A percentile compares a stretch with the other conserved stretches of the same genome.
Evolutionary conservation across 1,140 invertebrate species (phyloP).

Genomic region (Anoplophora glabripennis): DNA sequence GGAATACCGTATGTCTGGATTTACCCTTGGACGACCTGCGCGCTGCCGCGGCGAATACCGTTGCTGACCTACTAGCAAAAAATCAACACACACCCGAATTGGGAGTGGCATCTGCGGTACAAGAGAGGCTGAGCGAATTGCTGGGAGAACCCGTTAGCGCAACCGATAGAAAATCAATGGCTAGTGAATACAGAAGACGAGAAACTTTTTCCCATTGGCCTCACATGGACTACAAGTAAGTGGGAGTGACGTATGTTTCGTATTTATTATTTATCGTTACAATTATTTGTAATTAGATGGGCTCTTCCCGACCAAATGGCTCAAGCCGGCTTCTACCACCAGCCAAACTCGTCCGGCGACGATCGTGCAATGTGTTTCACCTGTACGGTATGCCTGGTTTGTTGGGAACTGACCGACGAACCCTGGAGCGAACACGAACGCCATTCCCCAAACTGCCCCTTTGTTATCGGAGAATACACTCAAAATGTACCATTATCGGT

Average conservation of each 20-base stretch:
- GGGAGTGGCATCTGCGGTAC: conserved; percentile 83
- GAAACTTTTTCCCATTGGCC: conserved; percentile 92
- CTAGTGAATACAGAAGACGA: conserved; percentile 82
- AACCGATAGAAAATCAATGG: conserved; percentile 74
- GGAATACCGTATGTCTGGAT: conserved; percentile 84
- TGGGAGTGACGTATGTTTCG: not conserved
- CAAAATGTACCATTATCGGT: conserved; percentile 92
- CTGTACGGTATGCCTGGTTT: conserved; percentile 88
- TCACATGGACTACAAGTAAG: conserved; percentile 94
- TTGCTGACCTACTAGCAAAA: conserved; percentile 77
- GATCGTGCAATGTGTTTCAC: conserved; percentile 94
- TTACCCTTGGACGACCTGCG: conserved; percentile 75
- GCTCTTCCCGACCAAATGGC: conserved; percentile 93
- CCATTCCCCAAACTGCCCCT: conserved; percentile 88
- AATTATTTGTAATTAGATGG: conserved; percentile 63
- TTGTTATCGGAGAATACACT: conserved; percentile 91
- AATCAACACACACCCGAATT: conserved; percentile 80
- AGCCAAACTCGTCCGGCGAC: conserved; percentile 82
- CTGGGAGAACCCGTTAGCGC: conserved; percentile 57
- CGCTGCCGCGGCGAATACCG: conserved; percentile 71
- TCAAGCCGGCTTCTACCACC: conserved; percentile 93
- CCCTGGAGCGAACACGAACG: conserved; percentile 95
- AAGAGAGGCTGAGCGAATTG: conserved; percentile 79
- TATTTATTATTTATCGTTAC: not conserved
- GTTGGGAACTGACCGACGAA: conserved; percentile 95